Evolutionary conservation across 2,113 vertebrate genomes (phyloP).

Genomic region (Heterochromis multidens): DNA sequence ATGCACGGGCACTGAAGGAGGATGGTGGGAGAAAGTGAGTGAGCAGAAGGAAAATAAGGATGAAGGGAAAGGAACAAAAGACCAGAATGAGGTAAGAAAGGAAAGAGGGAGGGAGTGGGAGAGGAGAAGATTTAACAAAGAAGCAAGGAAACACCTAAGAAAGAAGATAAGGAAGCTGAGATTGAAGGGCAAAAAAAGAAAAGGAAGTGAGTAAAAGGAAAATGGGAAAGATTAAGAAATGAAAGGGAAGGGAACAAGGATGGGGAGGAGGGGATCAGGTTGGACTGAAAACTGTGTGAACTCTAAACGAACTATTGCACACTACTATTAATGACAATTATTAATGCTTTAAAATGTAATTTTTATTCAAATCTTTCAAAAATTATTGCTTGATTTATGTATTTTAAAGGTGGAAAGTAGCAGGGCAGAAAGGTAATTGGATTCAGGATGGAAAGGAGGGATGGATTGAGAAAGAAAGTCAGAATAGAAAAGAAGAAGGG

Average conservation of each 20-base stretch:
- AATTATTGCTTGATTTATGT: background rate
- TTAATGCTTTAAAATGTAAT: too few relatives aligned
- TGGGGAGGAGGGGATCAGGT: background rate
- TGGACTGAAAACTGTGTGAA: background rate
- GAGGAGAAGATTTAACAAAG: background rate
- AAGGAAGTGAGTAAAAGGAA: background rate
- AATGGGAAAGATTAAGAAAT: background rate
- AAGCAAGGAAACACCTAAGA: background rate
- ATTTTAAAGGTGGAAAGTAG: background rate
- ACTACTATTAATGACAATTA: background rate
- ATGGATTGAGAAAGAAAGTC: background rate
- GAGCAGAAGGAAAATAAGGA: background rate
- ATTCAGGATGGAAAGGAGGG: too few relatives aligned
- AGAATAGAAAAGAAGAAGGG: background rate
- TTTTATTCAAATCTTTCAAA: too few relatives aligned
- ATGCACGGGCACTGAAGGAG: constrained; percentile 7
- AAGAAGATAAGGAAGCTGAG: background rate
- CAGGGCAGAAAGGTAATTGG: background rate
- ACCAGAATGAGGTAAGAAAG: background rate
- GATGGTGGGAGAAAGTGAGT: background rate
- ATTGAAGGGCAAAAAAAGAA: background rate
- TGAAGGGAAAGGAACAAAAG: background rate
- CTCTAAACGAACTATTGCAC: background rate
- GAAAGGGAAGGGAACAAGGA: background rate
- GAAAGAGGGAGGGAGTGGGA: background rate